Evolutionary conservation across 2,888 invertebrate genomes (phyloP).

Genomic region (Chrysolina oricalcia): DNA sequence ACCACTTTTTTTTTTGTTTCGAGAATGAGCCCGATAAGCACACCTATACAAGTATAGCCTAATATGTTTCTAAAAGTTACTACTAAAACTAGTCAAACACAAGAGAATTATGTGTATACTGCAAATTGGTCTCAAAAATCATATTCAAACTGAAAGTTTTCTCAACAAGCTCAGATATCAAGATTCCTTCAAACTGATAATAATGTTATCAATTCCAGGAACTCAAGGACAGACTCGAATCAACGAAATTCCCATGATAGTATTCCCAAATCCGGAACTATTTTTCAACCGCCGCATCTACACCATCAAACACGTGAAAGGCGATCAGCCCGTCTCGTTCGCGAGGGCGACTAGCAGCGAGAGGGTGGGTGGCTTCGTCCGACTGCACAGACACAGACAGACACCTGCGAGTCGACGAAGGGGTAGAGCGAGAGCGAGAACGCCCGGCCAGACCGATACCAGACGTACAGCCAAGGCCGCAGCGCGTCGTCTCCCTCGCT

Average conservation of each 20-base stretch:
- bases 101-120: no score
- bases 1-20: no score
- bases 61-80: no score
- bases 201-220: no score
- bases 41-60: no score
- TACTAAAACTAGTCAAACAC: no score
- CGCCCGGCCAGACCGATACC: conserved; percentile 62
- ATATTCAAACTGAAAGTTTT: no score
- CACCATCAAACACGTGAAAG: neutral
- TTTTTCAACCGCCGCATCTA: neutral
- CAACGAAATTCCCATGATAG: neutral
- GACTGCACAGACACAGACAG: conserved; percentile 31
- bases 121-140: no score
- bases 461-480: conserved; percentile 63
- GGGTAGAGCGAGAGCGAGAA: conserved; percentile 37
- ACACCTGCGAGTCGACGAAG: conserved; percentile 44
- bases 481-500: conserved; percentile 36
- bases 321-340: neutral
- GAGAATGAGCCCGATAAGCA: no score
- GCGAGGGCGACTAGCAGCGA: neutral
- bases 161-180: no score
- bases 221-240: neutral
- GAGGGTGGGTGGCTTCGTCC: conserved; percentile 15
- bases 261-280: neutral
- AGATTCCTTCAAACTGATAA: no score